phyloP scores from a whole-genome alignment of 2,113 vertebrate species.

The Zapus hudsonius region DNA sequence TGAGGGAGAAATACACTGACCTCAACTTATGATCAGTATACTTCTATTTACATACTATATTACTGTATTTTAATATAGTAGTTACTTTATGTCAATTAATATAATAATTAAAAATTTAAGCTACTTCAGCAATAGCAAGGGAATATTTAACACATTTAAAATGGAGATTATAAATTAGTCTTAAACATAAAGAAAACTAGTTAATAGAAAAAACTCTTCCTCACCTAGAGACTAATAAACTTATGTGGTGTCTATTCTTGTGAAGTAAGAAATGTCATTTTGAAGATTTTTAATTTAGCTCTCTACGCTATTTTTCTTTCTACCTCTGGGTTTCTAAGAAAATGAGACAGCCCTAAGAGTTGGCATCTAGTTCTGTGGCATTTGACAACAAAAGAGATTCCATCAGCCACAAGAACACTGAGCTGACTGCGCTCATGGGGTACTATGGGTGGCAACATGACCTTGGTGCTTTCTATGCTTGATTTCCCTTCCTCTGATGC shows the following conservation, averaged over 20 bases:
- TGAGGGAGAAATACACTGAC: not conserved
- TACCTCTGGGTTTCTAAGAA: slow-evolving; percentile 72
- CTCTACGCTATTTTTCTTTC: slow-evolving; percentile 52
- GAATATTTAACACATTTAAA: slow-evolving; percentile 17
- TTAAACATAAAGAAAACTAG: slow-evolving; percentile 28
- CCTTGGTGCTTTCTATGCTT: slow-evolving; percentile 82
- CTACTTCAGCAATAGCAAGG: slow-evolving; percentile 21
- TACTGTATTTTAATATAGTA: not conserved
- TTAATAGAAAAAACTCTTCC: not conserved
- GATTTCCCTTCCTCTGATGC: slow-evolving; percentile 85
- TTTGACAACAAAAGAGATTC: slow-evolving; percentile 83
- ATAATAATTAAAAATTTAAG: not conserved
- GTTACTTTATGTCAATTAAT: too few relatives aligned
- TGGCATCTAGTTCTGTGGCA: slow-evolving; percentile 83
- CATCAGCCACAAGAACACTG: slow-evolving; percentile 76
- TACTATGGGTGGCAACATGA: slow-evolving; percentile 81
- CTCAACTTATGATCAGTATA: not conserved
- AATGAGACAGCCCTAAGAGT: slow-evolving; percentile 72
- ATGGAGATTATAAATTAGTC: not conserved
- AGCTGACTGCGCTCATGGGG: slow-evolving; percentile 79
- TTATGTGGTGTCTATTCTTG: not conserved
- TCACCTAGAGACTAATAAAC: not conserved
- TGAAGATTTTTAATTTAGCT: slow-evolving; percentile 27
- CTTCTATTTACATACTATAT: not conserved
- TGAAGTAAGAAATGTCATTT: slow-evolving; percentile 65